Conservation (phyloP, 2,888 invertebrate genomes). For the Ceriagrion tenellum region DNA sequence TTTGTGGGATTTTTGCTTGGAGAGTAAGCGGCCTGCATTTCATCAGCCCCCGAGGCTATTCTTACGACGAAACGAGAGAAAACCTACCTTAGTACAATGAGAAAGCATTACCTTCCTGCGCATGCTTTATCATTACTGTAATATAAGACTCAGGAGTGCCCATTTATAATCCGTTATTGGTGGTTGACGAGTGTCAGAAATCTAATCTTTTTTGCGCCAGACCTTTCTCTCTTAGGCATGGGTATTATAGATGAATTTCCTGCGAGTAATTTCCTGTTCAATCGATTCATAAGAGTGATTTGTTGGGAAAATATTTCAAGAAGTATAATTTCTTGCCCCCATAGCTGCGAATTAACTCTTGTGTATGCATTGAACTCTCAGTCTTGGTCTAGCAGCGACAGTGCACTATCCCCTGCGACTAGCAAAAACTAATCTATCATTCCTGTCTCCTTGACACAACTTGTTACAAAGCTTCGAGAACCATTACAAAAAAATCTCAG, state of each 20-base stretch:
- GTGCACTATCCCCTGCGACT: background rate
- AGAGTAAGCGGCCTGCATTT: background rate
- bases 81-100: background rate
- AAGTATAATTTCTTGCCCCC: background rate
- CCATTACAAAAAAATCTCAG: constrained; percentile 28
- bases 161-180: background rate
- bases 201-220: background rate
- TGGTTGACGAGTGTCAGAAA: background rate
- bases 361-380: background rate
- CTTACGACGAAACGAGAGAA: background rate
- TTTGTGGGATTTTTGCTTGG: too few relatives aligned
- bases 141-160: background rate
- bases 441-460: background rate
- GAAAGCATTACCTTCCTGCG: background rate
- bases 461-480: constrained; percentile 7
- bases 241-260: background rate
- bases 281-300: background rate
- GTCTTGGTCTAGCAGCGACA: background rate
- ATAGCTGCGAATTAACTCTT: background rate
- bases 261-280: background rate
- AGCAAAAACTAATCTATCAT: constrained; percentile 49
- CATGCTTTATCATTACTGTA: background rate
- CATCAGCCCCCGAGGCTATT: background rate
- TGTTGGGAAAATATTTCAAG: background rate
- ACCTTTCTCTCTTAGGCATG: background rate